Evolutionary conservation across 2,113 vertebrate species (phyloP), one percentile per base, ranked within the genome.

Genomic region (Mormoops blainvillei): DNA sequence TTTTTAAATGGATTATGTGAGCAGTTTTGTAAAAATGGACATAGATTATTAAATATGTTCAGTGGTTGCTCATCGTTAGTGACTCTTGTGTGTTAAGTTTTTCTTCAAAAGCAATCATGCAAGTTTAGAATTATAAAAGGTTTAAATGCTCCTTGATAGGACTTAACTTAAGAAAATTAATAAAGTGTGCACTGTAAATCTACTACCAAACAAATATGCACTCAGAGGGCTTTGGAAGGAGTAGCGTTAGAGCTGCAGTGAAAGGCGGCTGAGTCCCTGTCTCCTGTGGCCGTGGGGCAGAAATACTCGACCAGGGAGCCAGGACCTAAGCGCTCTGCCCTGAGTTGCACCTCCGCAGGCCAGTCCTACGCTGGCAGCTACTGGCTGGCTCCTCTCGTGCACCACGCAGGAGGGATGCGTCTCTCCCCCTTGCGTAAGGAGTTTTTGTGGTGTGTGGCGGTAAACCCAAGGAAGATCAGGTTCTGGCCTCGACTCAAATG

Each of bases 1-100:
- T 98, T 98, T 98, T 98, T 98, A 98, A 98, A 98, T 98, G 98
- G 98, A 96, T 98, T 97, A 97, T 94, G 80, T 48, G 73, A 95
- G 90, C 98, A 97, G 97, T 98, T 98, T 98, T 98, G 94, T 98
- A 96, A 96, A 81, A 98, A 97, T 94, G 94, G 95, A 96, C 95
- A 18, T 96, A 93, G 97, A 97, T 98, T 98, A 97, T 98, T 98
- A 98, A 98, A 97, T 98, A 98, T 98, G 98, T 95, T 93, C 96
- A 74, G 80, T 95, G 94, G 96, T 96, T 70, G 97, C 96, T 97
- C 87, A 52, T 96, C 92, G 94, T 97, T 95, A 94, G 92, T 94
- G 95, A 86, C 89, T 98, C 78, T 97, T 90, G 76, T 83, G 95
- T 98, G 76, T 98, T 98, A 97, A 92, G 97, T 97, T 98, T 97